Evolutionary conservation across 2,797 vertebrate species (phyloP).

Genomic region (Trachops cirrhosus): DNA sequence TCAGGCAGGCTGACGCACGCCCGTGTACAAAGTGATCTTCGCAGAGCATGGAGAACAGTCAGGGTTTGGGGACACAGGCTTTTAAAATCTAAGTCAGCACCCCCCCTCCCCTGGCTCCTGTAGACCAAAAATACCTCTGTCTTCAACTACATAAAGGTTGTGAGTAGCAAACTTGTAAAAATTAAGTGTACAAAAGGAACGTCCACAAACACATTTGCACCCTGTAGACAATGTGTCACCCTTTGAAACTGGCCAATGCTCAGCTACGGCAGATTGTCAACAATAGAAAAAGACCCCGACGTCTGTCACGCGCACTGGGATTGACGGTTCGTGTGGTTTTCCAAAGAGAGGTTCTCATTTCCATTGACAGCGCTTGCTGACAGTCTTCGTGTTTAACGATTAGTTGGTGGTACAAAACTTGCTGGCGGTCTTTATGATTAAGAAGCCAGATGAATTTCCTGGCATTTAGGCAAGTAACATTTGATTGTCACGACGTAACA

Average conservation of each 20-base stretch:
- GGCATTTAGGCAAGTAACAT: constrained; percentile 32
- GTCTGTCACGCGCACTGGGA: background rate
- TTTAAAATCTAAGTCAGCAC: constrained; percentile 43
- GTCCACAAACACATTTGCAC: constrained; percentile 73
- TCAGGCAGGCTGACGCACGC: constrained; percentile 49
- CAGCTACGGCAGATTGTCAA: background rate
- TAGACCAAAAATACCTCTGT: constrained; percentile 44
- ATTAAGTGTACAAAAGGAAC: constrained; percentile 80
- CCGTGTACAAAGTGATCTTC: constrained; percentile 61
- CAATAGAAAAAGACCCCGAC: background rate
- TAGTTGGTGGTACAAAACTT: constrained; percentile 30
- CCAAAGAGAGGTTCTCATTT: constrained; percentile 31
- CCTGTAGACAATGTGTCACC: constrained; percentile 74
- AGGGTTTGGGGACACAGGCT: constrained; percentile 58
- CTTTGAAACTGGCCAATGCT: constrained; percentile 39
- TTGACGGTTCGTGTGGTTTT: background rate
- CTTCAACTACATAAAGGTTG: constrained; percentile 57
- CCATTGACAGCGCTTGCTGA: constrained; percentile 73
- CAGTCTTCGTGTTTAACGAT: background rate
- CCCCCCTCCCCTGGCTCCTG: constrained; percentile 40
- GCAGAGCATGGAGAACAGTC: constrained; percentile 61
- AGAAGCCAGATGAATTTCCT: constrained; percentile 13
- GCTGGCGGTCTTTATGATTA: constrained; percentile 58
- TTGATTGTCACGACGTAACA: constrained; percentile 60
- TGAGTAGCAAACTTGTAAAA: constrained; percentile 81